Base-by-base conservation (phyloP, 1,140 invertebrate species). In the Drepana arcuata region DNA sequence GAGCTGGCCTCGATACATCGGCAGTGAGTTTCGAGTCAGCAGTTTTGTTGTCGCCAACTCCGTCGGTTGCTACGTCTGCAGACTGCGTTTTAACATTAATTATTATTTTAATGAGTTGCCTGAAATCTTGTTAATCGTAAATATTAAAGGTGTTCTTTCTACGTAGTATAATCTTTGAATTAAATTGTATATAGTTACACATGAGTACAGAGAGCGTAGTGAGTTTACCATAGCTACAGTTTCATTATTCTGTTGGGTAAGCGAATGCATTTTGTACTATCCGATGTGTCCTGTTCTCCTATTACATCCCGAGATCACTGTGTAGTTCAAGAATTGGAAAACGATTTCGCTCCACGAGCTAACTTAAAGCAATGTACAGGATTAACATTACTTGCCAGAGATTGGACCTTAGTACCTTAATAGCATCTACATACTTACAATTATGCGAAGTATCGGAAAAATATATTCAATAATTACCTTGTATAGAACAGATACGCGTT, bases 301-400 rank as follows among this genome's bases (percentile, higher is more conserved):
- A n/a, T 29, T 25, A 31, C 16, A 14, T 25, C 30, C 28, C 31
- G 14, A 38, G 35, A 43, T 52, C 45, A 46, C 46, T 46, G 48
- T 29, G 14, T 14, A 34, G 25, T 36, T 43, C 26, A 18, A 43
- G 37, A 38, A 52, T 47, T 36, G 41, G 49, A 52, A 52, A 52
- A 52, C 49, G 37, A 47, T 47, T 47, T 43, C 14, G 28, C 21
- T 35, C 11, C 31, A 21, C 6, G 12, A 10, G 12, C 12, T 2
- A 27, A 4, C 12, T 10, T n/a, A 5, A 1, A n/a, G 6, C 26
- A 2, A 12, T 11, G n/a, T 11, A 9, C 12, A 6, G 11, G 9
- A 10, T n/a, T n/a, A 11, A 27, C 6, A 6, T 27, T 0, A 10
- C 11, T 27, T 6, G 9, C n/a, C 1, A 6, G 7, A 27, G 26